Percentiles rank a stretch among this genome's conserved stretches.
Evolutionary conservation across 2,113 vertebrate genomes (phyloP).

Genomic region (Seriola dumerili): DNA sequence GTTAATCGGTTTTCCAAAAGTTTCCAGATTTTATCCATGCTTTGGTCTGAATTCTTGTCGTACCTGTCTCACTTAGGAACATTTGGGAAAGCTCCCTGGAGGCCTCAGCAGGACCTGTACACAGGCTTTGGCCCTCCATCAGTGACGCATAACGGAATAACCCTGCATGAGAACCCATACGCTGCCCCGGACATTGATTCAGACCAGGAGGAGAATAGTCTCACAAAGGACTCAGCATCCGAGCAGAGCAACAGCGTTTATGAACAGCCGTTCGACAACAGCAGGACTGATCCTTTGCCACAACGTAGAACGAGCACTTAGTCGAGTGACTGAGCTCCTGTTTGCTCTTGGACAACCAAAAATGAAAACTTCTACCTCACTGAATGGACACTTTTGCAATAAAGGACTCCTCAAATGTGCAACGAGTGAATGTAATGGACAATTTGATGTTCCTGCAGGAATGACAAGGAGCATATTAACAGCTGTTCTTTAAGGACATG

Average conservation of each 20-base stretch:
- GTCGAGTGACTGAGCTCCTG: slow-evolving; percentile 47
- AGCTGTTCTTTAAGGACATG: slow-evolving; percentile 55
- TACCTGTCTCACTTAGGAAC: slow-evolving; percentile 86
- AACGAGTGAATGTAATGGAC: slow-evolving; percentile 80
- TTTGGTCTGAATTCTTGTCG: neutral
- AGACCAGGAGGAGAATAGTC: slow-evolving; percentile 79
- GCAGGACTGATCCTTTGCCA: slow-evolving; percentile 84
- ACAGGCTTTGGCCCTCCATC: slow-evolving; percentile 66
- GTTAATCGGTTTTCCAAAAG: neutral
- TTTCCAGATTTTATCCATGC: neutral
- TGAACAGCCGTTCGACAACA: slow-evolving; percentile 84
- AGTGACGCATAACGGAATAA: slow-evolving; percentile 70
- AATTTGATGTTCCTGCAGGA: slow-evolving; percentile 52
- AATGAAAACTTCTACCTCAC: slow-evolving; percentile 91
- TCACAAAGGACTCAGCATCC: slow-evolving; percentile 74
- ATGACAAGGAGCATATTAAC: slow-evolving; percentile 37
- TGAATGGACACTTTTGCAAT: slow-evolving; percentile 82
- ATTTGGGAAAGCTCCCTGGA: slow-evolving; percentile 94
- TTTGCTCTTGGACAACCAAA: slow-evolving; percentile 73
- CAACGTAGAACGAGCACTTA: slow-evolving; percentile 86
- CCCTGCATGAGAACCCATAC: slow-evolving; percentile 81
- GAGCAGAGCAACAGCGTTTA: slow-evolving; percentile 80
- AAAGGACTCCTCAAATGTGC: slow-evolving; percentile 79
- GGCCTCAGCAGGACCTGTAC: slow-evolving; percentile 84
- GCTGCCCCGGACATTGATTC: slow-evolving; percentile 82